These are phyloP conservation scores for Ophion ventricosus DNA, from an alignment of 2,888 invertebrate genomes.

Conservation along the genomic window DNA sequence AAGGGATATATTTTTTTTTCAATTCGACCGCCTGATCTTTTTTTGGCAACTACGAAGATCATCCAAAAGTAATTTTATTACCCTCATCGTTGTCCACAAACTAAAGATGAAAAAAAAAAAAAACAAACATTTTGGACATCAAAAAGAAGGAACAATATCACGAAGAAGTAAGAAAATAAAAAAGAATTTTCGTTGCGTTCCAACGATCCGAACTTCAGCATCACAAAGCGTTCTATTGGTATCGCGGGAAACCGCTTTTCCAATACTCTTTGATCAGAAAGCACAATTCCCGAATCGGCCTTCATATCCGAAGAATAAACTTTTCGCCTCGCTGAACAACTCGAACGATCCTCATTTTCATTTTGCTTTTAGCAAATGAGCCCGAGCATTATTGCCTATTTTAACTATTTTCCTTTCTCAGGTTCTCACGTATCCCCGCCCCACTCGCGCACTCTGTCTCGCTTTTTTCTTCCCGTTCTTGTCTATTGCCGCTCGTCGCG, in stretches of 20 bases:
- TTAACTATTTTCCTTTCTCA: not conserved
- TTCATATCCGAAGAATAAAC: not conserved
- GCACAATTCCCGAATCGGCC: not conserved
- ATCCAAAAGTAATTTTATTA: too few relatives aligned
- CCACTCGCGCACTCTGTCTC: constrained; percentile 13
- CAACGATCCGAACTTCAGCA: not conserved
- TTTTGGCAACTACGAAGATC: too few relatives aligned
- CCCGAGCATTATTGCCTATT: constrained; percentile 1
- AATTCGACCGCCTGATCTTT: too few relatives aligned
- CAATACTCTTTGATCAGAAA: not conserved
- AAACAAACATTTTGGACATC: too few relatives aligned
- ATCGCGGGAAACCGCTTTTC: not conserved
- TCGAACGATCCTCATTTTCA: constrained; percentile 3
- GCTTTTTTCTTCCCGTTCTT: not conserved
- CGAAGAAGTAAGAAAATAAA: not conserved
- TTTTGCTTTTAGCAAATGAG: not conserved
- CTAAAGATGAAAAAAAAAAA: too few relatives aligned
- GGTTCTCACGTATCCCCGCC: not conserved
- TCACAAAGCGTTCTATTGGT: not conserved
- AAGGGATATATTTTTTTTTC: too few relatives aligned
- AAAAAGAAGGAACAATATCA: too few relatives aligned
- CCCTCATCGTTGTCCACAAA: too few relatives aligned
- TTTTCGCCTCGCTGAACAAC: not conserved
- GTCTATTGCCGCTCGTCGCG: constrained; percentile 26
- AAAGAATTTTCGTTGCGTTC: not conserved